Base-by-base conservation (phyloP, 1,140 invertebrate genomes). In the Psix sp. region DNA sequence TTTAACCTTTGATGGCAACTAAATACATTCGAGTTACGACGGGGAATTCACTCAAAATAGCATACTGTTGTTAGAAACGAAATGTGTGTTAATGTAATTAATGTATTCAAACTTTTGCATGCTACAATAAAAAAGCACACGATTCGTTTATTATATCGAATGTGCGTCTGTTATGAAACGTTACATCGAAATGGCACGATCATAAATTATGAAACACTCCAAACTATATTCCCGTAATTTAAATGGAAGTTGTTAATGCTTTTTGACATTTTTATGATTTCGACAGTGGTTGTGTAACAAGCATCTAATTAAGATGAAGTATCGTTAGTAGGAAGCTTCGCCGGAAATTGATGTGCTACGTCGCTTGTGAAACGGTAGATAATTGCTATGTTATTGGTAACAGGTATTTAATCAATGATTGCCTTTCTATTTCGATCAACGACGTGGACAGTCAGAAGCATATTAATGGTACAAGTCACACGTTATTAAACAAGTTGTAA, bases 391-490 rank as follows among this genome's bases (percentile, higher is more conserved):
- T 75, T 75, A 70, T 75, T 75, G 52, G 73, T 66, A 75, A 75
- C 66, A 70, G 73, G 59, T 75, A 75, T 75, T 70, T 75, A 75
- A 75, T 75, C 73, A 75, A 70, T 70, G 73, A 75, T 66, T 65
- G 56, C 73, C 73, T 75, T 70, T 70, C 73, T 75, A 76, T 76
- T 76, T 71, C 73, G 60, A 75, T 66, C 65, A 68, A 59, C 72
- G 46, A 59, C 17, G 35, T 35, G 39, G 38, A 74, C 51, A 62
- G 18, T 31, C 51, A 35, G 59, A 38, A 70, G 65, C 72, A 54
- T 54, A 75, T 75, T 75, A 75, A 71, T 75, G 66, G 66, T 75
- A 70, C 60, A 24, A 75, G 73, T 75, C 66, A 70, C 65, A 68
- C 52, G 33, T 62, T 66, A 67, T 63, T 67, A 59, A 74, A 70